phyloP scores from a whole-genome alignment of 1,140 invertebrate genomes.

The Ceratosolen solmsi region DNA sequence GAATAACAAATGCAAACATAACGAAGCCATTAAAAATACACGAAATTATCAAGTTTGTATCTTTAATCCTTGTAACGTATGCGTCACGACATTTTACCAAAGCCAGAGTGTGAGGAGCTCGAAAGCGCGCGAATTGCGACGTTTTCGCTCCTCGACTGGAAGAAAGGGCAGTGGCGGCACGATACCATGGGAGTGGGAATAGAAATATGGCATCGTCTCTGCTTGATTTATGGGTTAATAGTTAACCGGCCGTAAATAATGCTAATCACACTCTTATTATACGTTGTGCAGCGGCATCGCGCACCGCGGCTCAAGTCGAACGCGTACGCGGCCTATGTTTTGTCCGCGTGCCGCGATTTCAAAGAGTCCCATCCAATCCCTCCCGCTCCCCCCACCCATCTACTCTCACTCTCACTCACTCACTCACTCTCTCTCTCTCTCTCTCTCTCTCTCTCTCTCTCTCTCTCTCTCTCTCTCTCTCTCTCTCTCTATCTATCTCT shows the following conservation, averaged over 20 bases:
- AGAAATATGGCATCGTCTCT: constrained; percentile 49
- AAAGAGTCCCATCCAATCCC: constrained; percentile 40
- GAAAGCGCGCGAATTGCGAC: background rate
- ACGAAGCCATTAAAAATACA: too few relatives aligned
- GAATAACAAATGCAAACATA: too few relatives aligned
- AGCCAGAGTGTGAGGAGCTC: background rate
- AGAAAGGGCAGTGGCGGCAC: background rate
- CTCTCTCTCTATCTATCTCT: background rate
- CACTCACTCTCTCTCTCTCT: background rate
- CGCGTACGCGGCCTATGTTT: constrained; percentile 62
- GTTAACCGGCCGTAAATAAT: constrained; percentile 74
- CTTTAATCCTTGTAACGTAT: too few relatives aligned
- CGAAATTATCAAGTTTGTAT: too few relatives aligned
- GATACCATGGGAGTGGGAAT: background rate
- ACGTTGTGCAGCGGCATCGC: constrained; percentile 64
- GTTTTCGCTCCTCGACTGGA: background rate
- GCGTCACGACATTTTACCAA: too few relatives aligned
- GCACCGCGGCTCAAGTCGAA: background rate
- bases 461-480: constrained; percentile 26
- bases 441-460: background rate
- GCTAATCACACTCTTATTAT: constrained; percentile 74
- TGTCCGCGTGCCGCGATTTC: constrained; percentile 62
- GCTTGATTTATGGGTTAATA: constrained; percentile 73
- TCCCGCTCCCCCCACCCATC: constrained; percentile 36
- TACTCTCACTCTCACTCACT: constrained; percentile 39